A percentile compares a stretch with the other conserved stretches of the same genome.
Conservation (phyloP, 2,797 vertebrate species). For the Podargus strigoides region DNA sequence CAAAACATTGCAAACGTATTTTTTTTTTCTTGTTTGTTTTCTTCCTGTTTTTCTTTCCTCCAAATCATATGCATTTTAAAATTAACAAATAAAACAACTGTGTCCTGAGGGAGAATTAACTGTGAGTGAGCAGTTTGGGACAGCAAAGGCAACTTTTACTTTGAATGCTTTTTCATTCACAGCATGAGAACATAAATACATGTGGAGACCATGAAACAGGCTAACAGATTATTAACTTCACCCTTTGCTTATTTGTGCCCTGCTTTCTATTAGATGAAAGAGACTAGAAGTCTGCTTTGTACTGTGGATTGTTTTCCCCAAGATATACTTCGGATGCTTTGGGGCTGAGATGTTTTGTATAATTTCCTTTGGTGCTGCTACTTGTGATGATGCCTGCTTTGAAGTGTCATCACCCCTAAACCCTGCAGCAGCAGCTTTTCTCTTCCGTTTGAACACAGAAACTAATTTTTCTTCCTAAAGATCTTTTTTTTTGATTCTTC, state of each 20-base stretch:
- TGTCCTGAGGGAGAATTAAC: background rate
- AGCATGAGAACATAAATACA: conserved; percentile 8
- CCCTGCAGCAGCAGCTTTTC: background rate
- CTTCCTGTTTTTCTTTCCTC: conserved; percentile 5
- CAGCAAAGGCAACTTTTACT: background rate
- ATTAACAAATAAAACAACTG: background rate
- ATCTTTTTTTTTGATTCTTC: background rate
- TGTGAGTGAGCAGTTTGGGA: background rate
- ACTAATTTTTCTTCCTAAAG: background rate
- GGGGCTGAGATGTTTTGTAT: background rate
- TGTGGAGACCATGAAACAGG: background rate
- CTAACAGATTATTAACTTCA: background rate
- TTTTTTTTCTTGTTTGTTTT: background rate
- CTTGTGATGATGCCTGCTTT: background rate
- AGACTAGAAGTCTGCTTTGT: background rate
- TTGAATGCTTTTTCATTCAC: conserved; percentile 1
- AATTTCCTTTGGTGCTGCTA: background rate
- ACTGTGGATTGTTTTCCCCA: background rate
- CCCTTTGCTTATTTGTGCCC: background rate
- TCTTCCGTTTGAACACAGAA: background rate
- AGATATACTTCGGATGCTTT: background rate
- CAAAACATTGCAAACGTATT: background rate
- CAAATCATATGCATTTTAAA: background rate
- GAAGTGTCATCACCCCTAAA: background rate
- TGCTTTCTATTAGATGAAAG: background rate